Base-by-base conservation (phyloP, 2,797 vertebrate genomes). In the Pantherophis vulpinus region DNA sequence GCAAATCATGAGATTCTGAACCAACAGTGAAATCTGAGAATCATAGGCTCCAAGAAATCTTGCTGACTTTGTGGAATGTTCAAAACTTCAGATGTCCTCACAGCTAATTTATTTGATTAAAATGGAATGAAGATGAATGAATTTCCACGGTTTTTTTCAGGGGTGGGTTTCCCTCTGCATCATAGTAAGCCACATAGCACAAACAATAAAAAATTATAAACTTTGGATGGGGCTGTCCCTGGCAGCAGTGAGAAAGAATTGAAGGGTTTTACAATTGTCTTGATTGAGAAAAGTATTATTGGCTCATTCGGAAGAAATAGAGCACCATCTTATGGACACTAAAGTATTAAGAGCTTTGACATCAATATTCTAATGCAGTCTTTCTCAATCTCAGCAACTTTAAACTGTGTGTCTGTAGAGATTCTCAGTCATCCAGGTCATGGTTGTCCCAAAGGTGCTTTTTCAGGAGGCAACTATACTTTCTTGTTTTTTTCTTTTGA, bases 241-340 rank as follows among this genome's bases (percentile, higher is more conserved):
- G 89, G 37, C 47, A 47, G 32, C 56, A 91, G 42, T 66, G 16
- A 86, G 70, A 56, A 61, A 37, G 29, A 51, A 88, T 37, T 37
- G 59, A 83, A 42, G 51, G 16, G 20, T 66, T 66, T 37, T 56
- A 79, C 66, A 54, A 42, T 37, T 10, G 12, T 61, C 61, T 27
- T 25, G 55, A 54, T 61, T 47, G 18, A 87, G 88, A 20, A 87
- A 83, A 60, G 23, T 18, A 8, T 25, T 1, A 2, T 12, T 61
- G 23, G 5, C 18, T 83, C 66, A 63, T 18, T 61, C 79, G 47
- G 59, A 92, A 29, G 86, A 91, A 83, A 88, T 20, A 63, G n/a
- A 92, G 91, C 89, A 42, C 91, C 93, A 94, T 60, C 91, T 94
- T 89, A 32, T 92, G 93, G 91, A 90, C 88, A 90, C 47, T 56